Conservation (phyloP, 2,113 vertebrate species). For the Petaurus breviceps region DNA sequence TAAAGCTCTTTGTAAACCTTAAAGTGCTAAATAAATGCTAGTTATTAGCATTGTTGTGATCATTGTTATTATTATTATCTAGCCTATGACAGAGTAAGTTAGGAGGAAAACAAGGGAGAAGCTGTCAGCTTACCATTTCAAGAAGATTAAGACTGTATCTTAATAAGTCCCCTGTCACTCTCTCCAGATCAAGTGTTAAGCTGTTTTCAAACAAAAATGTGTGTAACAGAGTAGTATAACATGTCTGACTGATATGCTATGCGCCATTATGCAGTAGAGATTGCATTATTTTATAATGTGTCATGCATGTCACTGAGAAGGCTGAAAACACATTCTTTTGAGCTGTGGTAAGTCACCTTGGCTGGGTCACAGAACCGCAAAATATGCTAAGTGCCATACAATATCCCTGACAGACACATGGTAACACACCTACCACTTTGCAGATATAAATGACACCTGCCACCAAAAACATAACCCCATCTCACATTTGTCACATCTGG, state of each 20-base stretch:
- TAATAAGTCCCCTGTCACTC: slow-evolving; percentile 3
- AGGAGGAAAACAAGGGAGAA: not conserved
- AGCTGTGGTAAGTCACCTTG: slow-evolving; percentile 47
- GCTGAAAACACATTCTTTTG: slow-evolving; percentile 46
- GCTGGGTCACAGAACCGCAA: slow-evolving; percentile 50
- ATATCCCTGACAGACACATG: slow-evolving; percentile 58
- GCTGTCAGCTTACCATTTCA: not conserved
- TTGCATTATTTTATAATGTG: slow-evolving; percentile 47
- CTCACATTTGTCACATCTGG: slow-evolving; percentile 47
- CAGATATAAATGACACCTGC: slow-evolving; percentile 48
- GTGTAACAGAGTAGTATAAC: slow-evolving; percentile 20
- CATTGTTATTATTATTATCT: not conserved
- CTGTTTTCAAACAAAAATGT: slow-evolving; percentile 49
- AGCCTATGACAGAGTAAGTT: slow-evolving; percentile 1
- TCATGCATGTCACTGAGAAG: slow-evolving; percentile 61
- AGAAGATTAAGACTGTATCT: slow-evolving; percentile 13
- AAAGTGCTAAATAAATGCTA: not conserved
- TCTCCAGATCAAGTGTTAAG: slow-evolving; percentile 18
- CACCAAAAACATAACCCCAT: slow-evolving; percentile 52
- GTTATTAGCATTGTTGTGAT: not conserved
- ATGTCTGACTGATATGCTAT: slow-evolving; percentile 58
- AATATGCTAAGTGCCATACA: slow-evolving; percentile 52
- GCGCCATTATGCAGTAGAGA: slow-evolving; percentile 28
- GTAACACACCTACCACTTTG: slow-evolving; percentile 33
- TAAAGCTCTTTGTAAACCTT: not conserved